Conservation (phyloP, 2,797 vertebrate genomes). For the Gastrophryne carolinensis region DNA sequence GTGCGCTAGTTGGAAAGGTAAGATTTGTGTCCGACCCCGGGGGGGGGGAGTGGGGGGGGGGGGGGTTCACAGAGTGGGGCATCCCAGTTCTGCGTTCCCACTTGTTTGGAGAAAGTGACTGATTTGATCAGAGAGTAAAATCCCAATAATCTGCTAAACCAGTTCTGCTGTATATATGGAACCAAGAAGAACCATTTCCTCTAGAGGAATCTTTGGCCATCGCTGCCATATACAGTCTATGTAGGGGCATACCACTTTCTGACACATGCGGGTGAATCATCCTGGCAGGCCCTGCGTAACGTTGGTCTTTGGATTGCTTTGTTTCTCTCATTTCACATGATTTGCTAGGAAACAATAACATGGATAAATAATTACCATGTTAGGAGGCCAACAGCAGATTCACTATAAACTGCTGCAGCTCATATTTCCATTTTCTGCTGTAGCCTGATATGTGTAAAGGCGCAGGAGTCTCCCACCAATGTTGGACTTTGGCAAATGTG, state of each 20-base stretch:
- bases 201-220: background rate
- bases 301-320: background rate
- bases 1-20: too few species aligned
- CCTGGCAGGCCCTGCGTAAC: background rate
- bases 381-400: constrained; percentile 6
- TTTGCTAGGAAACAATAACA: constrained; percentile 21
- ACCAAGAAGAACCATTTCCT: background rate
- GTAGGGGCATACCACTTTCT: background rate
- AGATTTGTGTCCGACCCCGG: too few species aligned
- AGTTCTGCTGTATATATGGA: background rate
- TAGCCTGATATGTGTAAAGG: background rate
- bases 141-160: too few species aligned
- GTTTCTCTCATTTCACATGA: constrained; percentile 12
- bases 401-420: background rate
- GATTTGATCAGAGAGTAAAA: too few species aligned
- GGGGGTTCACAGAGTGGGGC: too few species aligned
- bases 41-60: too few species aligned
- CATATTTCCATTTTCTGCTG: background rate
- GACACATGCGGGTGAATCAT: background rate
- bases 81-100: too few species aligned
- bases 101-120: constrained; percentile 3
- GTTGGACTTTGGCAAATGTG: too few species aligned
- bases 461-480: too few species aligned
- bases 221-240: background rate
- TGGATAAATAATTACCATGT: constrained; percentile 34